Evolutionary conservation across 1,140 invertebrate species (phyloP), one percentile per base, ranked within the genome.

Genomic region (Papilio glaucus): DNA sequence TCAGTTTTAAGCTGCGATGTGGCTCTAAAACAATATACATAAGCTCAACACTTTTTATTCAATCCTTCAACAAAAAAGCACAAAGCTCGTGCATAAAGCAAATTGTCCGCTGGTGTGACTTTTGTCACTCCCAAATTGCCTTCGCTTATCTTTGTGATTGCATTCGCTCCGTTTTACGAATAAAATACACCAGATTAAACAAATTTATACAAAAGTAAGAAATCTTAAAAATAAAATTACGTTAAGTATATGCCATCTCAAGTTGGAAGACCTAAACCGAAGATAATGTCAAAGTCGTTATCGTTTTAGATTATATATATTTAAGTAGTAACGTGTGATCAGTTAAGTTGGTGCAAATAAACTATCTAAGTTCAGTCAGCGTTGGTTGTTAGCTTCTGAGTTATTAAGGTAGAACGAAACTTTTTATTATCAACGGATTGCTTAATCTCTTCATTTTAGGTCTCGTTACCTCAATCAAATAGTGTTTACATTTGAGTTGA

Each of bases 101-200:
- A 21, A 53, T 53, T 53, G 45, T 45, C 1, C 6, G 15, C 45
- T 2, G 10, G 9, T 53, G 9, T 53, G 8, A 9, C 45, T 53
- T 53, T 53, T 53, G 45, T 53, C 4, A 18, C 10, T 53, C 9
- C 18, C 45, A 10, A 53, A 24, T 53, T 53, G 45, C 8, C 18
- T 9, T 53, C 45, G 10, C 45, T 9, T 57, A 57, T 26, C 49
- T 57, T 57, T 57, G 45, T 53, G 1, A 53, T 53, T 53, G 45
- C 45, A 24, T 53, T 24, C 45, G 15, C 21, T 24, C 21, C 9
- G 18, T 53, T 3, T 10, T 24, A 21, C 21, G 18, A 1, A 9
- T 49, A 12, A 21, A 15, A 18, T 21, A 24, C 10, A 18, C 5
- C 6, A 49, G 42, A 49, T 49, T 49, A 18, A 49, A 53, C 45